These are phyloP conservation scores for Leptobrachium leishanense DNA, from an alignment of 2,113 vertebrate genomes.

Conservation along the genomic window DNA sequence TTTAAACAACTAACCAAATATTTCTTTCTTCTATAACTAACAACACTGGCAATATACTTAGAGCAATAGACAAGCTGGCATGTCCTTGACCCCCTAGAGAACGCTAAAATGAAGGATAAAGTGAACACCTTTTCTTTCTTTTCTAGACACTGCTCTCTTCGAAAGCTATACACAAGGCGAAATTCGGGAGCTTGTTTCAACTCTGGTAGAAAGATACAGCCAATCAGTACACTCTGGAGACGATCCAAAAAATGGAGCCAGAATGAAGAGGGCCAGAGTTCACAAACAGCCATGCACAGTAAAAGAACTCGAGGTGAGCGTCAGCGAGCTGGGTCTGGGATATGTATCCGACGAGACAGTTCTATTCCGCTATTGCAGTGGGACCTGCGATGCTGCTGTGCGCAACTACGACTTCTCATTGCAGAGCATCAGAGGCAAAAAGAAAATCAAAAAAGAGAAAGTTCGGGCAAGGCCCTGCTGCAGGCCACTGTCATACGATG, in stretches of 20 bases:
- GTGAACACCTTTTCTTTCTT: slow-evolving; percentile 26
- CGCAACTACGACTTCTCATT: slow-evolving; percentile 89
- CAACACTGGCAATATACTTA: too few relatives aligned
- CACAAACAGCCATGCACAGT: slow-evolving; percentile 70
- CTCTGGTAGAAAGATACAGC: slow-evolving; percentile 73
- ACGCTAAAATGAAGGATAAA: too few relatives aligned
- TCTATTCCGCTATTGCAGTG: slow-evolving; percentile 91
- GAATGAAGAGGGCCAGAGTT: slow-evolving; percentile 79
- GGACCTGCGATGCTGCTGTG: slow-evolving; percentile 74
- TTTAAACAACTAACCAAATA: too few relatives aligned
- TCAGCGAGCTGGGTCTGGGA: slow-evolving; percentile 89
- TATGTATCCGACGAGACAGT: slow-evolving; percentile 90
- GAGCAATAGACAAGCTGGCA: too few relatives aligned
- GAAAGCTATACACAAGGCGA: slow-evolving; percentile 92
- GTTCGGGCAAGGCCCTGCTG: slow-evolving; percentile 85
- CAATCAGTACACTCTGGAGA: slow-evolving; percentile 64
- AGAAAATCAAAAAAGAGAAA: slow-evolving; percentile 69
- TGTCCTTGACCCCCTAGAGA: too few relatives aligned
- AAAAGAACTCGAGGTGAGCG: slow-evolving; percentile 81
- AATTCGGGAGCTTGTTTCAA: slow-evolving; percentile 76
- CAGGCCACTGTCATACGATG: slow-evolving; percentile 84
- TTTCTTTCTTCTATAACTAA: too few relatives aligned
- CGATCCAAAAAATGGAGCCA: slow-evolving; percentile 60
- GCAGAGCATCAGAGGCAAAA: slow-evolving; percentile 73
- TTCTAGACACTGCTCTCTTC: slow-evolving; percentile 82